Evolutionary conservation across 2,113 vertebrate species (phyloP).

Genomic region (Neolamprologus devosi): DNA sequence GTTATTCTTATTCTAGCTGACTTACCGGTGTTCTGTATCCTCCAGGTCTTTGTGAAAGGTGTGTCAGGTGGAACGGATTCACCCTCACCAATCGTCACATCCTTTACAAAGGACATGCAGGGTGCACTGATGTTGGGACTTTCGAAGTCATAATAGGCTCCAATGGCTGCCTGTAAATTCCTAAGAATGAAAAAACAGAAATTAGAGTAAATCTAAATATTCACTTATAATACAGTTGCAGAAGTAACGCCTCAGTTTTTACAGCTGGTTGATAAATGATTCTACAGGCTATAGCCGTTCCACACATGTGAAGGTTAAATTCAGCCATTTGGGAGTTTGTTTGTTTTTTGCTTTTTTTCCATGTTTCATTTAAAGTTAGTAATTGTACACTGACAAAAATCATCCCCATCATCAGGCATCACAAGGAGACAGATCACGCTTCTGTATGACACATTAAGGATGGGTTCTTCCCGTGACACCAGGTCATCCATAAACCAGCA

Average conservation of each 20-base stretch:
- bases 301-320: neutral
- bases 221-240: neutral
- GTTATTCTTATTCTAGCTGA: neutral
- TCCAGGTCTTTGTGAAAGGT: slow-evolving; percentile 96
- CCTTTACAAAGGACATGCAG: slow-evolving; percentile 96
- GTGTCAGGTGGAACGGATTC: slow-evolving; percentile 96
- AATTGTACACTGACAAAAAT: neutral
- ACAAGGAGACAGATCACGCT: neutral
- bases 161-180: slow-evolving; percentile 98
- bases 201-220: neutral
- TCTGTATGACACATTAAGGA: neutral
- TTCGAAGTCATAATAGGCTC: slow-evolving; percentile 99
- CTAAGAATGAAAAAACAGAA: slow-evolving; percentile 51
- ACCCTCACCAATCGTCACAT: slow-evolving; percentile 96
- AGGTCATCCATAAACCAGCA: slow-evolving; percentile 32
- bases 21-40: slow-evolving; percentile 96
- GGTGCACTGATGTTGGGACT: slow-evolving; percentile 95
- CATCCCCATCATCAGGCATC: neutral
- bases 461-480: neutral
- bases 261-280: neutral
- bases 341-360: neutral
- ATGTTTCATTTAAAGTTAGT: neutral
- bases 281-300: neutral
- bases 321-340: neutral
- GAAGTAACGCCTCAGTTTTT: neutral